phyloP scores from a whole-genome alignment of 1,140 invertebrate genomes.

The Phymorhynchus buccinoides region DNA sequence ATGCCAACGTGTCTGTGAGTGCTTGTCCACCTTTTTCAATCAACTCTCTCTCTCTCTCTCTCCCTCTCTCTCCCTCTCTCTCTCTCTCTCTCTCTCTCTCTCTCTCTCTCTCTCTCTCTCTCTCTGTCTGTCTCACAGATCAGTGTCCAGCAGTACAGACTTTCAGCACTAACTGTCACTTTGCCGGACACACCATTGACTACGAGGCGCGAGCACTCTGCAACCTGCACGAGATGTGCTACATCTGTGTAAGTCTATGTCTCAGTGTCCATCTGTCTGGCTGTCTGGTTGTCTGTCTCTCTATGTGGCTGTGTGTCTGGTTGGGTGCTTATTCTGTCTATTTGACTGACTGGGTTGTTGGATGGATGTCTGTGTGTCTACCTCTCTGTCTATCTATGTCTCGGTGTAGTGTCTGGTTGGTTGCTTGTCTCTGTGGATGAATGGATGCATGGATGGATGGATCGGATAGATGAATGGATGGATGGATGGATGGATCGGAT shows the following conservation, averaged over 20 bases:
- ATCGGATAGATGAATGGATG: too few relatives aligned
- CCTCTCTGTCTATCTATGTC: neutral
- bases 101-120: neutral
- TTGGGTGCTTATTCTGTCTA: neutral
- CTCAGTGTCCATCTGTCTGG: conserved; percentile 7
- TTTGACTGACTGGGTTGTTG: neutral
- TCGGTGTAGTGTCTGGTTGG: neutral
- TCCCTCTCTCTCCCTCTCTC: neutral
- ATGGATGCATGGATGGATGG: too few relatives aligned
- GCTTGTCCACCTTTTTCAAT: too few relatives aligned
- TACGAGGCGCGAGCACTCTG: conserved; percentile 56
- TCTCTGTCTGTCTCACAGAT: conserved; percentile 41
- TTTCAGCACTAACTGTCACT: conserved; percentile 53
- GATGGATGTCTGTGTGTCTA: neutral
- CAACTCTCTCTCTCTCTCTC: neutral
- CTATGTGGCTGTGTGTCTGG: neutral
- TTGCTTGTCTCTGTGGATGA: too few relatives aligned
- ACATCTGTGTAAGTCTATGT: conserved; percentile 8
- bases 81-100: neutral
- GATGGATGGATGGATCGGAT: too few relatives aligned
- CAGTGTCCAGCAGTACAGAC: conserved; percentile 51
- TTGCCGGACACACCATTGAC: conserved; percentile 56
- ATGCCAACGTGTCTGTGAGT: neutral
- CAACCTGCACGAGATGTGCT: conserved; percentile 51
- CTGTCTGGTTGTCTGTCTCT: neutral